Conservation (phyloP, 2,113 vertebrate genomes). For the Chrysemys picta region DNA sequence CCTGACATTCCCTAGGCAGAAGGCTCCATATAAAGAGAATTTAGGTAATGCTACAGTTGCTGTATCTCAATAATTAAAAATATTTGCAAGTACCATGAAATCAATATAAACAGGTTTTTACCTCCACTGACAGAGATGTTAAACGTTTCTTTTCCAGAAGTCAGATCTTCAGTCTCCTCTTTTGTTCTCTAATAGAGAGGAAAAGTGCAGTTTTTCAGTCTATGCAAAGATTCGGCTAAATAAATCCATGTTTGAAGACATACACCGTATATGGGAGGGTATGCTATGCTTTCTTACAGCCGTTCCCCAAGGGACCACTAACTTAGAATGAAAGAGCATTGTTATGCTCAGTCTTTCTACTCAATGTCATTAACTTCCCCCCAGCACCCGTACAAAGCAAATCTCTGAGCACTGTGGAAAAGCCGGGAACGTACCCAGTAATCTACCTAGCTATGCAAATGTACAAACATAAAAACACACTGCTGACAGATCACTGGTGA, state of each 20-base stretch:
- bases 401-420: background rate
- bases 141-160: conserved; percentile 74
- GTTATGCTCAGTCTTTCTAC: background rate
- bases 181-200: conserved; percentile 42
- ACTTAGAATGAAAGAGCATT: background rate
- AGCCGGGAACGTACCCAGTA: background rate
- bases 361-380: background rate
- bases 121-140: conserved; percentile 88
- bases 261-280: background rate
- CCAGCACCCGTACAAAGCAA: background rate
- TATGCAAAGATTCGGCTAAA: background rate
- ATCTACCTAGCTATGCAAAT: background rate
- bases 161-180: conserved; percentile 62
- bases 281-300: background rate
- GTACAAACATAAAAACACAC: background rate
- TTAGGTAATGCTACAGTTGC: background rate
- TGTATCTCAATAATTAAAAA: background rate
- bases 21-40: background rate
- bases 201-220: background rate
- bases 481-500: background rate
- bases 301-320: background rate
- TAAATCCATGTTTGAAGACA: accelerated
- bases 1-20: background rate
- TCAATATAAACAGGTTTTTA: conserved; percentile 34
- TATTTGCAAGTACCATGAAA: background rate